Evolutionary conservation across 1,140 invertebrate species (phyloP).

Genomic region (Brachionus rubens): DNA sequence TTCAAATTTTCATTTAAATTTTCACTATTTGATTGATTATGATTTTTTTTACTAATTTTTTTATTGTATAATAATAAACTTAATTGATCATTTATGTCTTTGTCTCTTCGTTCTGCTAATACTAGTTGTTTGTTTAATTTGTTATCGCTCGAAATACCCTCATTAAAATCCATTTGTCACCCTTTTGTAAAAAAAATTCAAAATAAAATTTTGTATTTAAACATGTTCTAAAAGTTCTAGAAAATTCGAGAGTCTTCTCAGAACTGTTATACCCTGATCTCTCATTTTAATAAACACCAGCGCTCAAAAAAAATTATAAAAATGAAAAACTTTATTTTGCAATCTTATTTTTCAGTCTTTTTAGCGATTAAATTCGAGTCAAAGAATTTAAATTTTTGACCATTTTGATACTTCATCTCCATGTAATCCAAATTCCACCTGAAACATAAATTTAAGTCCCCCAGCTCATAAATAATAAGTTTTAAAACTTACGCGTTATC

Average conservation of each 20-base stretch:
- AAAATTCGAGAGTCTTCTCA: too few relatives aligned
- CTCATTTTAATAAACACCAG: too few relatives aligned
- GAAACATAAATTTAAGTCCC: neutral
- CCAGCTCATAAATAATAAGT: neutral
- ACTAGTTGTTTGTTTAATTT: neutral
- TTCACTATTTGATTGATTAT: neutral
- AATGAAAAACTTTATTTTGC: neutral
- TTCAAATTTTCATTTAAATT: neutral
- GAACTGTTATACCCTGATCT: too few relatives aligned
- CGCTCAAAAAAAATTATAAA: neutral
- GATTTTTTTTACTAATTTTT: neutral
- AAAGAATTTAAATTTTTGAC: conserved; percentile 16
- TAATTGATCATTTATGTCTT: neutral
- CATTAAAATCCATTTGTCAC: too few relatives aligned
- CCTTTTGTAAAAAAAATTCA: too few relatives aligned
- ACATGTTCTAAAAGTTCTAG: too few relatives aligned
- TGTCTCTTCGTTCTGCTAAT: neutral
- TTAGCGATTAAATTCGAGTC: neutral
- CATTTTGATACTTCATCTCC: conserved; percentile 11
- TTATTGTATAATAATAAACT: neutral
- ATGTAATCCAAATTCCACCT: conserved; percentile 21
- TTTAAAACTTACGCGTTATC: neutral
- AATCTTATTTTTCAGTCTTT: neutral
- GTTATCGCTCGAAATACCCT: too few relatives aligned
- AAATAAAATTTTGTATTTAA: too few relatives aligned